phyloP scores from a whole-genome alignment of 37 sponge, comb jelly and placozoan genomes.

The Halisarca cf. caerulea region DNA sequence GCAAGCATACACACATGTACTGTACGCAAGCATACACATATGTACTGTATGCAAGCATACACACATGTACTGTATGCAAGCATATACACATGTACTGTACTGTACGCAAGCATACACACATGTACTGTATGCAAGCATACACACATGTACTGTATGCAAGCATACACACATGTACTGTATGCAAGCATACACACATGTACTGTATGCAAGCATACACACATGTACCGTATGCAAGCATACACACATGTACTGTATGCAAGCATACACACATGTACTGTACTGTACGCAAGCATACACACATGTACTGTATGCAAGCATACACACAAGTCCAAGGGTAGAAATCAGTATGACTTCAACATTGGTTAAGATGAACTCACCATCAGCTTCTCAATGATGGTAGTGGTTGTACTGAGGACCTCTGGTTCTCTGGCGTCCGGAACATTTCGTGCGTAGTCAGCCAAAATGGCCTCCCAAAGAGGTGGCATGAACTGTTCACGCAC shows the following conservation, averaged over 20 bases:
- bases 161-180: too few species aligned
- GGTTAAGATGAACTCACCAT: too few species aligned
- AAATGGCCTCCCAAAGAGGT: slow-evolving; percentile 92
- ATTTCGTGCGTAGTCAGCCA: slow-evolving; percentile 87
- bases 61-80: too few species aligned
- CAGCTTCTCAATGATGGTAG: slow-evolving; percentile 86
- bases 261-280: too few species aligned
- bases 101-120: too few species aligned
- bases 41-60: neutral
- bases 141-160: too few species aligned
- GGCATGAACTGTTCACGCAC: slow-evolving; percentile 97
- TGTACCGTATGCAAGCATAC: too few species aligned
- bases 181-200: neutral
- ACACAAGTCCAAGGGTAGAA: too few species aligned
- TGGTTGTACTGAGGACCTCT: slow-evolving; percentile 90
- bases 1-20: too few species aligned
- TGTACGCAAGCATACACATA: neutral
- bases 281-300: too few species aligned
- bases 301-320: neutral
- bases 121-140: neutral
- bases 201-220: neutral
- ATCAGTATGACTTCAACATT: too few species aligned
- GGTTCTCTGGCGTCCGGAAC: slow-evolving; percentile 96
- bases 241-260: neutral
- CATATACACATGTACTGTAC: too few species aligned